Base-by-base conservation (phyloP, 2,888 invertebrate genomes). In the Branchellion lobata region DNA sequence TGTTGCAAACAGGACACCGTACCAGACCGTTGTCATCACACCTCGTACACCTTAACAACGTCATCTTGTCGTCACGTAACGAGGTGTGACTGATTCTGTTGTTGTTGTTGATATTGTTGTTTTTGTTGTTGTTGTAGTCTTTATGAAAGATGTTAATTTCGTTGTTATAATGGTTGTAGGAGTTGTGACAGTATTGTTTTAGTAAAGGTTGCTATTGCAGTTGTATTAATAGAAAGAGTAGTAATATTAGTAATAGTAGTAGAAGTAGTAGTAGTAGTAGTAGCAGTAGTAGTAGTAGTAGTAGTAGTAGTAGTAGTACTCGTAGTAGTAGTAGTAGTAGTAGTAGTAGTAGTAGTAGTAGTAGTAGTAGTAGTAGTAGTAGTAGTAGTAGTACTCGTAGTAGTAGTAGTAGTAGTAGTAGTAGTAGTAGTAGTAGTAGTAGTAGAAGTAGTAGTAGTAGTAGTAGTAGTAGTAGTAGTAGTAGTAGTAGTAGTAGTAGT, bases 11-110 rank as follows among this genome's bases (percentile, higher is more conserved):
- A 84, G 92, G 92, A 88, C 96, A 97, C 84, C 92, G 91, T 61
- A 95, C 93, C 74, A 97, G 91, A 72, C 96, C 97, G 80, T 94
- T 95, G 88, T 95, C 95, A 87, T 97, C 95, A 94, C 84, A 97
- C 90, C 29, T 84, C 83, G 86, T 86, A 81, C 87, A 87, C 3
- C 86, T 84, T 24, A 87, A 83, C 69, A 95, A 95, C 81, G 94
- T 93, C 87, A 96, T 94, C 89, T 95, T 95, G 53, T 94, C 92
- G 92, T 91, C 88, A 96, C 96, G 0, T 96, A 94, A 47, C 8
- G 92, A 91, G 88, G 96, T 96, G 0, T 96, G 94, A 47, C 96
- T 91, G 81, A 94, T 91, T 68, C 94, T 91, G 89, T 93, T 96
- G 0, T 65, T 5, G 29, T 65, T 5, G 29, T 65, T 5, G 29